These are phyloP conservation scores for Andrena camellia DNA, from an alignment of 2,888 invertebrate species.

Conservation along the genomic window DNA sequence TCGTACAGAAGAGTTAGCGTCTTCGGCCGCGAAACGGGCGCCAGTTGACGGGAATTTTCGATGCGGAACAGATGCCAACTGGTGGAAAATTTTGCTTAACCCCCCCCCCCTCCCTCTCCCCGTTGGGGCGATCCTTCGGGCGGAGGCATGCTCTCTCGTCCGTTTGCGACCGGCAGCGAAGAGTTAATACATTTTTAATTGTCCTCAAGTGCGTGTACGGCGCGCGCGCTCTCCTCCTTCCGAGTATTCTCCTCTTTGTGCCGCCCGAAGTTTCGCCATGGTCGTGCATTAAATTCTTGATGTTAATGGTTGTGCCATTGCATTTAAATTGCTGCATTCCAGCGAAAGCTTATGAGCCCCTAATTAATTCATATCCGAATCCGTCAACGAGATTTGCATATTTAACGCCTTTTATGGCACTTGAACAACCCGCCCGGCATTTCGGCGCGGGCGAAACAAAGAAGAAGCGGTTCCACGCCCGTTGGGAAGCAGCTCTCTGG, in stretches of 20 bases:
- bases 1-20: background rate
- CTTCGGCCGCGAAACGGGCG: background rate
- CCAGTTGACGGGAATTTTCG: background rate
- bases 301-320: conserved; percentile 42
- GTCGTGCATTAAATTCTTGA: conserved; percentile 36
- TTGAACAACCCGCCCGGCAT: background rate
- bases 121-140: background rate
- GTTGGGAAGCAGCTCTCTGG: background rate
- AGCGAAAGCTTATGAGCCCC: conserved; percentile 34
- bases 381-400: conserved; percentile 52
- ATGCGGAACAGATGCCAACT: background rate
- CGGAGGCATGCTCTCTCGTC: background rate
- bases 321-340: conserved; percentile 50
- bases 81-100: background rate
- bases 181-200: conserved; percentile 54
- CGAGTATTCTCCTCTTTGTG: conserved; percentile 18
- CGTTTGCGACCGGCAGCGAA: conserved; percentile 10
- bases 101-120: background rate
- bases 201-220: conserved; percentile 28
- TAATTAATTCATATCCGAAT: conserved; percentile 56
- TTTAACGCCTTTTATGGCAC: conserved; percentile 23
- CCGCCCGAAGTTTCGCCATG: conserved; percentile 22
- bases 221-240: conserved; percentile 28
- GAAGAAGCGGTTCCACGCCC: background rate
- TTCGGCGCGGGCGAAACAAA: too few relatives aligned